Conservation (phyloP, 2,888 invertebrate species). For the Drosophila incognita region DNA sequence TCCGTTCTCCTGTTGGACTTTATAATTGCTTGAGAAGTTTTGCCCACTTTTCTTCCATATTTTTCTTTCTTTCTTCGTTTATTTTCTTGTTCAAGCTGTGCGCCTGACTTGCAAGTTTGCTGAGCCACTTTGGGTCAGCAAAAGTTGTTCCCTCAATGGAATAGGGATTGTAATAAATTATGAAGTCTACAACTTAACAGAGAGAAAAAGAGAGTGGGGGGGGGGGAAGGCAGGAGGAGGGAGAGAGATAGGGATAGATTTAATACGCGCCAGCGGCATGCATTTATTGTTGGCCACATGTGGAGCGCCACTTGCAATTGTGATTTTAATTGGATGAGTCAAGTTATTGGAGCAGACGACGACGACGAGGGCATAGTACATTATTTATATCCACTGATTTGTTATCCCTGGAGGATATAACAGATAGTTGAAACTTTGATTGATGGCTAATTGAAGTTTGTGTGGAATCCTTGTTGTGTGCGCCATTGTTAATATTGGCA, state of each 20-base stretch:
- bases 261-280: slow-evolving; percentile 59
- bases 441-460: slow-evolving; percentile 17
- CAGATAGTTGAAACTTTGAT: slow-evolving; percentile 7
- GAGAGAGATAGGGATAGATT: slow-evolving; percentile 24
- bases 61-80: not conserved
- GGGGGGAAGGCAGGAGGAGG: too few species aligned
- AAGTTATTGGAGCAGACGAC: slow-evolving; percentile 17
- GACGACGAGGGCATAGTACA: not conserved
- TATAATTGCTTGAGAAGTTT: slow-evolving; percentile 70
- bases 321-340: slow-evolving; percentile 58
- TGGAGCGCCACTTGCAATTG: slow-evolving; percentile 43
- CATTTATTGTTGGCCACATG: slow-evolving; percentile 71
- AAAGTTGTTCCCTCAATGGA: slow-evolving; percentile 49
- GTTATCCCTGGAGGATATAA: slow-evolving; percentile 7
- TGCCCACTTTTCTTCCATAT: slow-evolving; percentile 33
- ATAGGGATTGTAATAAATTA: slow-evolving; percentile 73
- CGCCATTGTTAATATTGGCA: slow-evolving; percentile 14
- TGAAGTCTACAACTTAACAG: slow-evolving; percentile 38
- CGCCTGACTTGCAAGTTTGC: slow-evolving; percentile 47
- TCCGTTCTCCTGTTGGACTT: slow-evolving; percentile 46
- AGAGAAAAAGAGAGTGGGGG: not conserved
- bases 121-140: slow-evolving; percentile 62
- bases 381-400: slow-evolving; percentile 15
- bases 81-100: not conserved
- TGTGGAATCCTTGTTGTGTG: not conserved